Evolutionary conservation across 2,797 vertebrate genomes (phyloP).

Genomic region (Hafferia zeledoni): DNA sequence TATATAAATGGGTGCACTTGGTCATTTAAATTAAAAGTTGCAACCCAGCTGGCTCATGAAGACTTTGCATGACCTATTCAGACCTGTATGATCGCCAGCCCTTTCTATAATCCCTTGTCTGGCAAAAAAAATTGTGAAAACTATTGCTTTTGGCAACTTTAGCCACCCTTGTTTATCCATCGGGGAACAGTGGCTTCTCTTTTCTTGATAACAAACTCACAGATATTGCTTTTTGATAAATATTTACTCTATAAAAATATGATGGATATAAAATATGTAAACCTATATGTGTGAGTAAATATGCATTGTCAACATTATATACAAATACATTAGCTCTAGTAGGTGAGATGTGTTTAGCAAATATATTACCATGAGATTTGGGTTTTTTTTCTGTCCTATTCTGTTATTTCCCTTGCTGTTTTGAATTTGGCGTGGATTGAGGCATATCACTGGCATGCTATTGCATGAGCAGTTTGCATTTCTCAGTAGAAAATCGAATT

Average conservation of each 20-base stretch:
- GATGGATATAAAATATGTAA: constrained; percentile 26
- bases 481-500: constrained; percentile 50
- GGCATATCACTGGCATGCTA: constrained; percentile 24
- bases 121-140: constrained; percentile 8
- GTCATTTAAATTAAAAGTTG: constrained; percentile 29
- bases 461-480: constrained; percentile 68
- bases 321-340: constrained; percentile 47
- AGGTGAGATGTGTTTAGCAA: constrained; percentile 57
- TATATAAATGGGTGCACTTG: background rate
- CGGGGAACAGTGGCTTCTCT: constrained; percentile 8
- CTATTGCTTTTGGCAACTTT: background rate
- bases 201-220: constrained; percentile 27
- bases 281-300: constrained; percentile 42
- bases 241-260: constrained; percentile 40
- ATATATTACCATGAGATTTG: constrained; percentile 37
- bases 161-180: background rate
- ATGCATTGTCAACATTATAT: constrained; percentile 45
- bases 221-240: constrained; percentile 15
- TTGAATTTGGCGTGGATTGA: constrained; percentile 55
- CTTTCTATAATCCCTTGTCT: background rate
- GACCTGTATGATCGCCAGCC: background rate
- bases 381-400: background rate
- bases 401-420: constrained; percentile 33
- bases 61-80: background rate
- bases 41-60: constrained; percentile 12